Conservation (phyloP, 2,113 vertebrate genomes). For the Entomyzon cyanotis region DNA sequence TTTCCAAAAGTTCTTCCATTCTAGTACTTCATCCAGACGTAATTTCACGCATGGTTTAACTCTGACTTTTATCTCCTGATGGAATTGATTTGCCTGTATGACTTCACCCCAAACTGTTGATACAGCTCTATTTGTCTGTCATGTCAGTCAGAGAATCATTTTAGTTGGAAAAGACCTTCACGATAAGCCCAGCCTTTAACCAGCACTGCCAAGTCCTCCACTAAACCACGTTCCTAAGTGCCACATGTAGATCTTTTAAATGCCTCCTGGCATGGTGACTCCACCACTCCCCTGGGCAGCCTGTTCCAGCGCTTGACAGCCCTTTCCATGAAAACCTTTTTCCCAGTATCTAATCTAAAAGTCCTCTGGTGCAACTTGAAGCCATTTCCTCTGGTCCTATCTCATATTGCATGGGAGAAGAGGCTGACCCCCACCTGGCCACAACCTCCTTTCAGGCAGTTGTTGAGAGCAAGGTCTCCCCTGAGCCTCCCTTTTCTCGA, state of each 20-base stretch:
- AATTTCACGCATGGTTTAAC: neutral
- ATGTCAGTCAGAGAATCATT: neutral
- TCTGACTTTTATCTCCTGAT: neutral
- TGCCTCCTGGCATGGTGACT: neutral
- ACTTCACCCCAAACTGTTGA: neutral
- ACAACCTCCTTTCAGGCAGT: neutral
- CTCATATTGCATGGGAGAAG: neutral
- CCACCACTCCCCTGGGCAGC: neutral
- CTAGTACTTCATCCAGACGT: neutral
- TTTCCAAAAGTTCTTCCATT: neutral
- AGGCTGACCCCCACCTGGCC: neutral
- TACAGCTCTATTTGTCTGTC: neutral
- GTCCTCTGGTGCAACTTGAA: neutral
- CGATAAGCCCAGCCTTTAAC: fast-evolving
- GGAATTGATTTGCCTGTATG: neutral
- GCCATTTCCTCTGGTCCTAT: neutral
- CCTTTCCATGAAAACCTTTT: neutral
- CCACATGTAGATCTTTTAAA: neutral
- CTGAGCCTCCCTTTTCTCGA: neutral
- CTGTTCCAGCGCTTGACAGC: neutral
- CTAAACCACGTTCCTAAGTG: neutral
- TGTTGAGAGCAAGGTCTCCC: neutral
- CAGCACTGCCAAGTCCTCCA: neutral
- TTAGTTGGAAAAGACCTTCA: neutral
- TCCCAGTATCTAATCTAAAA: neutral